Conservation (phyloP, 2,888 invertebrate genomes). For the Ochropleura leucogaster region DNA sequence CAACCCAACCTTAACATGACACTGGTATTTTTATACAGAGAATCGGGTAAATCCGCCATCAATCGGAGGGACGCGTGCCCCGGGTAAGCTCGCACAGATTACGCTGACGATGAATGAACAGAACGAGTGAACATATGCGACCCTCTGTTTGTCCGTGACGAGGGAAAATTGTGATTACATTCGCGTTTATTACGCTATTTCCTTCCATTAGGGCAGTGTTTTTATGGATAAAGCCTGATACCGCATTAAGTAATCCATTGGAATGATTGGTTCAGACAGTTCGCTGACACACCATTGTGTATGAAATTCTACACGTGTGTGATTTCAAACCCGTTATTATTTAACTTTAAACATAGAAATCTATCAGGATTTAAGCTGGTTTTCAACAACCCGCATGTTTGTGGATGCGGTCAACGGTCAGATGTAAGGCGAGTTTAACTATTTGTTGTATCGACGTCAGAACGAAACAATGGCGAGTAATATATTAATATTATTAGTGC, state of each 20-base stretch:
- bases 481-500: conserved; percentile 67
- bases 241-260: conserved; percentile 41
- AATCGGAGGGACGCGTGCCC: conserved; percentile 78
- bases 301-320: conserved; percentile 6
- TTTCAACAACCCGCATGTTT: conserved; percentile 27
- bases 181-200: conserved; percentile 82
- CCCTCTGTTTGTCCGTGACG: conserved; percentile 68
- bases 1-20: conserved; percentile 58
- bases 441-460: conserved; percentile 53
- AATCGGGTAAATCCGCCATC: conserved; percentile 80
- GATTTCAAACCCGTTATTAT: background rate
- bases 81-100: conserved; percentile 77
- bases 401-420: conserved; percentile 50
- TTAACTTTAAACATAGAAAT: background rate
- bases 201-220: conserved; percentile 75
- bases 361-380: conserved; percentile 1
- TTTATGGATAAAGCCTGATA: conserved; percentile 60
- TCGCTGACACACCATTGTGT: conserved; percentile 15
- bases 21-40: conserved; percentile 70
- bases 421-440: conserved; percentile 50
- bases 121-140: conserved; percentile 70
- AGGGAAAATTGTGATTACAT: conserved; percentile 80
- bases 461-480: conserved; percentile 58
- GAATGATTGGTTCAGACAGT: conserved; percentile 36
- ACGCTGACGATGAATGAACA: conserved; percentile 67